Evolutionary conservation across 1,140 invertebrate genomes (phyloP), one percentile per base, ranked within the genome.

Genomic region (Lerema accius): DNA sequence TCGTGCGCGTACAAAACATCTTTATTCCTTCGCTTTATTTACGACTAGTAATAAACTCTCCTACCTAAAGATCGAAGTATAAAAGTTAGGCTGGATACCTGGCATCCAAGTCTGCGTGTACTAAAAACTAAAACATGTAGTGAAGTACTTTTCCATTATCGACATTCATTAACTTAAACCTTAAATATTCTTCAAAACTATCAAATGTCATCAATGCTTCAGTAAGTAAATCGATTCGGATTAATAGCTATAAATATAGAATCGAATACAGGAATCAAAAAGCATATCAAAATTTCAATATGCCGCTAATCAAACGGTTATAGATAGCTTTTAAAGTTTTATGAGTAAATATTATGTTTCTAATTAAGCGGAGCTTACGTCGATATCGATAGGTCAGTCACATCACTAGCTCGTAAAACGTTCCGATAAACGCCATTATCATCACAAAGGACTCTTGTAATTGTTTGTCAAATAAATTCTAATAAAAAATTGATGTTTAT

Each of bases 391-490:
- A 62, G 39, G 28, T 63, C 49, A 39, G 50, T 67, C 63, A 53
- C 80, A 68, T 67, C 78, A 70, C 77, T 80, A 71, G 43, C 19
- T 83, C 82, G 65, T 86, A 86, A 87, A 86, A 86, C 67, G 65
- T 82, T 80, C 78, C 74, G 84, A 82, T 82, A 85, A 81, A 72
- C 65, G 63, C 75, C 80, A 86, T 89, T 86, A 86, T 78, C 80
- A 86, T 87, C 82, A 86, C 84, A 89, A 89, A 86, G 74, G 82
- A 86, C 73, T 74, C 79, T 78, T 86, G 82, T 88, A 86, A 88
- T 88, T 89, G 82, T 87, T 89, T 89, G 86, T 89, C 86, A 86
- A 86, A 89, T 89, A 88, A 89, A 88, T 89, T 82, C 66, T 86
- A 86, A 86, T 87, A 85, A 83, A 87, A 78, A 67, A 74, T 80